These are phyloP conservation scores for Ceuthmochares aereus DNA, from an alignment of 2,113 vertebrate species.

Conservation along the genomic window DNA sequence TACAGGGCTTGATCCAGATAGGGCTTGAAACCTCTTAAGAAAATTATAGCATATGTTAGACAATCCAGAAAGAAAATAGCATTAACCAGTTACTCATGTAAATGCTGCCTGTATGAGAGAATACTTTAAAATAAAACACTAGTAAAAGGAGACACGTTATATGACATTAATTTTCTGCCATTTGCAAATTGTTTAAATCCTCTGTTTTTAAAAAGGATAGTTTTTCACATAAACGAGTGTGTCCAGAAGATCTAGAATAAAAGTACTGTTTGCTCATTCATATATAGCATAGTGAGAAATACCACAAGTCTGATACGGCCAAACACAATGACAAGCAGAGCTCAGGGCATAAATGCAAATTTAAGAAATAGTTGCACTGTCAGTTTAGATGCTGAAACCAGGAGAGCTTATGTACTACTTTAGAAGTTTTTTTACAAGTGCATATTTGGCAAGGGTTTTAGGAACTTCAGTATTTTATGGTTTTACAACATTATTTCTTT, in stretches of 20 bases:
- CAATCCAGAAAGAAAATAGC: background rate
- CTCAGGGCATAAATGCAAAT: background rate
- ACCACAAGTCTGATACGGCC: background rate
- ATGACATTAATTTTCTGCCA: background rate
- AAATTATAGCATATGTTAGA: background rate
- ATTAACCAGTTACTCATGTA: background rate
- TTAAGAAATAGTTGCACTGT: background rate
- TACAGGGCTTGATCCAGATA: background rate
- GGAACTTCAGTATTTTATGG: background rate
- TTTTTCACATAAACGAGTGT: background rate
- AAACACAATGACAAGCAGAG: background rate
- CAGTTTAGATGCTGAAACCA: background rate
- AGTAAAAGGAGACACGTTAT: background rate
- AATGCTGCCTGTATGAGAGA: background rate
- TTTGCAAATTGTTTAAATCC: background rate
- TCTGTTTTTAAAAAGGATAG: background rate
- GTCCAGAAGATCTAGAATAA: background rate
- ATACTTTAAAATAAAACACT: background rate
- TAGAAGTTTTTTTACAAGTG: background rate
- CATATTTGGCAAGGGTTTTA: background rate
- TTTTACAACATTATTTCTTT: background rate
- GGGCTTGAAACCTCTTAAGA: background rate
- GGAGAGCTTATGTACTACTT: background rate
- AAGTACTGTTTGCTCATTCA: background rate
- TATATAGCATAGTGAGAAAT: background rate